Evolutionary conservation across 1,140 invertebrate species (phyloP), one percentile per base, ranked within the genome.

Genomic region (Neotoxoptera formosana): DNA sequence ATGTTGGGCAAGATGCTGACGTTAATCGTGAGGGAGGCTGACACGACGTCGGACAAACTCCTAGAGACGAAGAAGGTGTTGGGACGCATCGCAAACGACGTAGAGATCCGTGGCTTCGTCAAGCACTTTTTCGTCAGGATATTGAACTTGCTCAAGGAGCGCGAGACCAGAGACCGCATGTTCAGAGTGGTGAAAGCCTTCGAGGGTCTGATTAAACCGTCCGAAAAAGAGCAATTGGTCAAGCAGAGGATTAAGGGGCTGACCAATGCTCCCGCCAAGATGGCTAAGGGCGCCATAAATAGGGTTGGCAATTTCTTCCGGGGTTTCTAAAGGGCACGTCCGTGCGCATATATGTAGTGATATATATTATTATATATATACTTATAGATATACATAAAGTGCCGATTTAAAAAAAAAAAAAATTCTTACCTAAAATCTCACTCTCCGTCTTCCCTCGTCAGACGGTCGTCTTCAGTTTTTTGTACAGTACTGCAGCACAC

Each of bases 41-140:
- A 56, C 36, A 25, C 1, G 36, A 30, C 34, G 3, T 56, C 88
- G 53, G 25, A 60, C 4, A 41, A 60, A 0, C 56, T 36, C 23
- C 17, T 0, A 25, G 51, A 60, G 11, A 90, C 88, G 23, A 45
- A 8, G 11, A 0, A 20, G 7, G 88, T 90, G 21, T 0, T 90
- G 11, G 48, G 53, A 1, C 88, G 53, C 11, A 90, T 60, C n/a
- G 2, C 1, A 1, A 20, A 17, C 0, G 25, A 30, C 30, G 2
- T 0, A 11, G 11, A 36, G 1, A 36, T 60, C 36, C 51, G 21
- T 2, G 36, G 60, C 23, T 56, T 30, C 23, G 17, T 36, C 34
- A 14, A 1, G 21, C 7, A 41, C 23, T 7, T 25, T 0, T 0
- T 14, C 14, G 3, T 1, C 9, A 8, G 14, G 6, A 0, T 7